Evolutionary conservation across 1,140 invertebrate genomes (phyloP).

Genomic region (Gonatopus flavifemur): DNA sequence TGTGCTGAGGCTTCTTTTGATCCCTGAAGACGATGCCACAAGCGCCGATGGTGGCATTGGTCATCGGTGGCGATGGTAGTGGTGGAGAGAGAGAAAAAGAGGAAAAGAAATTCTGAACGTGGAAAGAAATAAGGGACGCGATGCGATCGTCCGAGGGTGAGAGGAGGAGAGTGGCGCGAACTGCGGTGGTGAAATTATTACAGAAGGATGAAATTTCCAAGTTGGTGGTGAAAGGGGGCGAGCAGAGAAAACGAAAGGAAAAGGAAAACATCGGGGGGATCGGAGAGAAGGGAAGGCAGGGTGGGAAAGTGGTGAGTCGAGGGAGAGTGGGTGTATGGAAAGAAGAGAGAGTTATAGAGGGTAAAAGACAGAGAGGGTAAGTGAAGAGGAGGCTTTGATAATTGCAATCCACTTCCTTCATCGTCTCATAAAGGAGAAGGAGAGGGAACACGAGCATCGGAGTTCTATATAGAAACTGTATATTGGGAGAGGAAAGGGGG

Average conservation of each 20-base stretch:
- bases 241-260: slow-evolving; percentile 11
- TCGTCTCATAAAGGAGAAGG: no score
- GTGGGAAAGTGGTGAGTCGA: slow-evolving; percentile 3
- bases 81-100: no score
- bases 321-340: no score
- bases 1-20: slow-evolving; percentile 32
- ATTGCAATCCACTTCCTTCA: slow-evolving; percentile 47
- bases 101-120: no score
- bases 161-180: slow-evolving; percentile 2
- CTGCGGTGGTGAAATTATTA: slow-evolving; percentile 39
- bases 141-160: background rate
- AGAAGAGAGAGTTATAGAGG: no score
- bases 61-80: background rate
- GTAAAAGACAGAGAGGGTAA: slow-evolving; percentile 12
- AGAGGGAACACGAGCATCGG: no score
- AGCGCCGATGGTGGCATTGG: slow-evolving; percentile 2
- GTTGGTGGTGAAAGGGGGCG: slow-evolving; percentile 22
- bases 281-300: slow-evolving; percentile 1
- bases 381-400: slow-evolving; percentile 34
- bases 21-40: slow-evolving; percentile 17
- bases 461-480: no score
- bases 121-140: background rate
- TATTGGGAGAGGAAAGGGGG: no score
- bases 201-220: slow-evolving; percentile 45
- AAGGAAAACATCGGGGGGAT: slow-evolving; percentile 12